phyloP scores from a whole-genome alignment of 2,888 invertebrate species.

The Melitaea athalia region DNA sequence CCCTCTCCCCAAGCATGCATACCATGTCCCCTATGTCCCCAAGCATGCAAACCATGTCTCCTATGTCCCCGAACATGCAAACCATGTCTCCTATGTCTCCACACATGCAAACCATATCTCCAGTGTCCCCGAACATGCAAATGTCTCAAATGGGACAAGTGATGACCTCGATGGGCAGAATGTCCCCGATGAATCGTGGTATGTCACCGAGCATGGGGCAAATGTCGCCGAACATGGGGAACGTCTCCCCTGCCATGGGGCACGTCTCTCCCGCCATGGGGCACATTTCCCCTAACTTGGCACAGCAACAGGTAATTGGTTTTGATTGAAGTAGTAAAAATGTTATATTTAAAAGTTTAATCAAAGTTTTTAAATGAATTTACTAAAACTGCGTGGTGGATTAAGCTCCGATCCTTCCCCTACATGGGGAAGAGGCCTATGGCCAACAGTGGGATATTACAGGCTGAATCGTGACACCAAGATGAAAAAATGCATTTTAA shows the following conservation, averaged over 20 bases:
- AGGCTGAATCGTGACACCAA: no score
- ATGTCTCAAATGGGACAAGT: constrained; percentile 14
- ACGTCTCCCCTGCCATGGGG: constrained; percentile 47
- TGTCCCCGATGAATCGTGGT: constrained; percentile 26
- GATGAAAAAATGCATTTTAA: no score
- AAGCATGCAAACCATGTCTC: constrained; percentile 28
- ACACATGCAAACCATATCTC: constrained; percentile 28
- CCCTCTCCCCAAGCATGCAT: constrained; percentile 38
- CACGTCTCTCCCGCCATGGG: constrained; percentile 41
- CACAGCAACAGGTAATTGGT: constrained; percentile 36
- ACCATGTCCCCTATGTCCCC: constrained; percentile 41
- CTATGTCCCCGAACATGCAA: constrained; percentile 36
- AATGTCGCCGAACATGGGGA: constrained; percentile 47
- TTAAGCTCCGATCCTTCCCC: no score
- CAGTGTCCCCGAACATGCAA: constrained; percentile 36
- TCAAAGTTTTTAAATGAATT: no score
- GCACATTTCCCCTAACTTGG: constrained; percentile 31
- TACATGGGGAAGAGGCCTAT: no score
- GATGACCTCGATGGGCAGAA: constrained; percentile 14
- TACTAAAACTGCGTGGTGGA: no score
- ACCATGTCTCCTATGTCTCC: constrained; percentile 32
- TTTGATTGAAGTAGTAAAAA: background rate
- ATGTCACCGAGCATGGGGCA: constrained; percentile 24
- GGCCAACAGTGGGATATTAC: no score
- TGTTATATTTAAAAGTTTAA: background rate